Evolutionary conservation across 2,113 vertebrate genomes (phyloP).

Genomic region (Albula glossodonta): DNA sequence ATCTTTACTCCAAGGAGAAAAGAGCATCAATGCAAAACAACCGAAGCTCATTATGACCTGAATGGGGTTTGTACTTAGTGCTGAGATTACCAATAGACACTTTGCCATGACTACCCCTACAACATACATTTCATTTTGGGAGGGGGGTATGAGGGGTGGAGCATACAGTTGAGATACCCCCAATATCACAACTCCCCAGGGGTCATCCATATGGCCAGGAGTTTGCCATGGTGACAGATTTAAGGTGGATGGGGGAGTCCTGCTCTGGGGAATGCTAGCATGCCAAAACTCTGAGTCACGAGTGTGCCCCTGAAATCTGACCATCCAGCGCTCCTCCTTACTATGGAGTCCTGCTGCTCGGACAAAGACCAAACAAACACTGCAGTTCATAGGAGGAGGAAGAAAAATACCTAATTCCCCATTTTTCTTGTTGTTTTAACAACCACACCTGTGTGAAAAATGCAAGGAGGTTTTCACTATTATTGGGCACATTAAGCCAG

Average conservation of each 20-base stretch:
- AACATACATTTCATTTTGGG: neutral
- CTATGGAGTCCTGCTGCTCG: slow-evolving; percentile 35
- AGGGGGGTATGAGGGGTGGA: neutral
- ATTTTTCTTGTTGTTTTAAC: neutral
- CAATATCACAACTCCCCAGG: slow-evolving; percentile 26
- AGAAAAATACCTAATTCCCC: neutral
- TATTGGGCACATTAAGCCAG: neutral
- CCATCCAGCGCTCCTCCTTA: slow-evolving; percentile 48
- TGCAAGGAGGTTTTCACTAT: neutral
- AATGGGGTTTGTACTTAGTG: neutral
- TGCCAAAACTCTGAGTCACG: slow-evolving; percentile 65
- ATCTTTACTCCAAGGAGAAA: neutral
- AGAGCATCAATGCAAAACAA: neutral
- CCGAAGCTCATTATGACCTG: neutral
- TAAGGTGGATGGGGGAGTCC: slow-evolving; percentile 23
- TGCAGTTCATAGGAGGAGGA: neutral
- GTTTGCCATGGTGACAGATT: slow-evolving; percentile 24
- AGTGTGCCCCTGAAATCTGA: slow-evolving; percentile 52
- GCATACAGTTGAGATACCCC: neutral
- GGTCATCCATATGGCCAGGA: slow-evolving; percentile 31
- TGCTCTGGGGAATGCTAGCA: slow-evolving; percentile 55
- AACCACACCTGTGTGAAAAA: neutral
- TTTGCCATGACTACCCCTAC: neutral
- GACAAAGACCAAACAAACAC: slow-evolving; percentile 35
- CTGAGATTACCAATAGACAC: slow-evolving; percentile 16